Conservation (phyloP, 1,140 invertebrate species). For the Piezodorus guildinii region DNA sequence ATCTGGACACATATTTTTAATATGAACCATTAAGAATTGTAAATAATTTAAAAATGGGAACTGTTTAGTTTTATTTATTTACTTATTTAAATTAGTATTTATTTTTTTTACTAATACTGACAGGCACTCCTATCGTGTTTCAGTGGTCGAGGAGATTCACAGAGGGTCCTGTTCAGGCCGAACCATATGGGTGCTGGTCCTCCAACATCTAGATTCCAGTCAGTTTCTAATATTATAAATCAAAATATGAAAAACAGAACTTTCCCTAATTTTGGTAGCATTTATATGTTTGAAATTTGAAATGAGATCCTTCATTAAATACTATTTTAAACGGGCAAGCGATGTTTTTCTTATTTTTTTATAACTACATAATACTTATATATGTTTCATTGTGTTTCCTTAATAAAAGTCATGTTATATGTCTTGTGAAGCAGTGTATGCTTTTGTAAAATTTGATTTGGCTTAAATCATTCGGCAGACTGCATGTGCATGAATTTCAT, state of each 20-base stretch:
- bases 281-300: neutral
- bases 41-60: too few relatives aligned
- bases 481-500: slow-evolving; percentile 10
- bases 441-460: neutral
- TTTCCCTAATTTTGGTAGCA: neutral
- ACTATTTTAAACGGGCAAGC: neutral
- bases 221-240: slow-evolving; percentile 30
- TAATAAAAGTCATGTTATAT: slow-evolving; percentile 12
- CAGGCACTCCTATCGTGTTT: slow-evolving; percentile 3
- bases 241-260: too few relatives aligned
- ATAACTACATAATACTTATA: neutral
- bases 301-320: too few relatives aligned
- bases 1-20: too few relatives aligned
- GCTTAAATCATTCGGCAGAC: neutral
- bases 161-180: slow-evolving; percentile 56
- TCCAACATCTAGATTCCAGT: slow-evolving; percentile 44
- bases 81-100: too few relatives aligned
- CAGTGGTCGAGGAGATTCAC: slow-evolving; percentile 47
- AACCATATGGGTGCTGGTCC: slow-evolving; percentile 49
- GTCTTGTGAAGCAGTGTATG: slow-evolving; percentile 25
- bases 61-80: too few relatives aligned
- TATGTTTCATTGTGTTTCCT: neutral
- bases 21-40: too few relatives aligned
- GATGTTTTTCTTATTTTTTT: too few relatives aligned
- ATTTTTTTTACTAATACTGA: too few relatives aligned